Percentiles rank a stretch among this genome's conserved stretches.
phyloP scores from a whole-genome alignment of 2,888 invertebrate genomes.

The Sarcophaga carnaria region DNA sequence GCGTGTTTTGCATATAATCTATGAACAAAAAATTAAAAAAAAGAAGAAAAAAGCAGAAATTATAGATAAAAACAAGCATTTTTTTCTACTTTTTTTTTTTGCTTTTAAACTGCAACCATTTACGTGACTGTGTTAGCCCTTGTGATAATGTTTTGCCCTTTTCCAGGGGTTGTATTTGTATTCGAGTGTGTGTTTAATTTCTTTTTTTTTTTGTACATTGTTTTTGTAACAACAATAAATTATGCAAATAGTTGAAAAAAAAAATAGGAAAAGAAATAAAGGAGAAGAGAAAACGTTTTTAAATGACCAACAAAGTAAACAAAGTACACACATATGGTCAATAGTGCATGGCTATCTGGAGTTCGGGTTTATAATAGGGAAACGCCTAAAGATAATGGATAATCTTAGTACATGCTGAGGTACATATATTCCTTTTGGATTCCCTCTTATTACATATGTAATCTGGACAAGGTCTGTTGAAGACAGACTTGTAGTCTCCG shows the following conservation, averaged over 20 bases:
- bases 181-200: constrained; percentile 26
- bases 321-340: constrained; percentile 37
- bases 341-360: neutral
- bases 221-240: constrained; percentile 49
- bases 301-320: constrained; percentile 62
- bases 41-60: neutral
- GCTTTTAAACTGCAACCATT: constrained; percentile 19
- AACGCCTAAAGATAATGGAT: no score
- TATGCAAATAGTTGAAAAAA: constrained; percentile 56
- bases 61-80: constrained; percentile 38
- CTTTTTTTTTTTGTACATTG: constrained; percentile 7
- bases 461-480: no score
- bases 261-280: neutral
- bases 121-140: constrained; percentile 61
- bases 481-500: no score
- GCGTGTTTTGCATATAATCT: constrained; percentile 65
- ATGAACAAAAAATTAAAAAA: neutral
- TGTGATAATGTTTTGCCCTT: constrained; percentile 48
- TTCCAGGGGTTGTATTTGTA: neutral
- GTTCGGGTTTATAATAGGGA: neutral
- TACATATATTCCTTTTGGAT: no score
- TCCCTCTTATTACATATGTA: no score
- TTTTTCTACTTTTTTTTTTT: neutral
- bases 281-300: constrained; percentile 31
- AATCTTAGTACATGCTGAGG: no score